phyloP scores from a whole-genome alignment of 2,113 vertebrate species.

The Myrmophylax atrothorax region DNA sequence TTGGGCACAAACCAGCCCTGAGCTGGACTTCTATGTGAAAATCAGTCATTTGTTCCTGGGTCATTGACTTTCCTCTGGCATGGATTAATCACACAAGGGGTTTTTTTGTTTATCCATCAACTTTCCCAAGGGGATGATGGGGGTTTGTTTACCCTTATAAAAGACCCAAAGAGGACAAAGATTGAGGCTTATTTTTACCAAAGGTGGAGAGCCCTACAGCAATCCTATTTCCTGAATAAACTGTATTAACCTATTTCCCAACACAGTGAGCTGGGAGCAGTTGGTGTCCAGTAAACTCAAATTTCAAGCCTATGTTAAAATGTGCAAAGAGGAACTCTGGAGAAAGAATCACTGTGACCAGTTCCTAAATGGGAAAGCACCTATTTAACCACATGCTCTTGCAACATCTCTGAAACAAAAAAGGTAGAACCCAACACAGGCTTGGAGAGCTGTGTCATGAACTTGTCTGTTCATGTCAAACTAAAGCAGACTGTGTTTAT shows the following conservation, averaged over 20 bases:
- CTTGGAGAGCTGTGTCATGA: background rate
- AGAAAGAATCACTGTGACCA: background rate
- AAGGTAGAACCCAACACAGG: background rate
- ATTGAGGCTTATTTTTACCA: background rate
- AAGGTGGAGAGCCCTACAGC: background rate
- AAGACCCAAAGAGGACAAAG: background rate
- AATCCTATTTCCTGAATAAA: background rate
- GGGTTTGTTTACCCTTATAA: background rate
- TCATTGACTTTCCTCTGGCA: background rate
- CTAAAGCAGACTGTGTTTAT: background rate
- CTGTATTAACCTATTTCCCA: background rate
- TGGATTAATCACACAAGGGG: background rate
- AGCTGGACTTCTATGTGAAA: background rate
- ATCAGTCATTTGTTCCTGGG: fast-evolving
- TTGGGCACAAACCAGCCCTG: background rate
- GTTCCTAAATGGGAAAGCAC: background rate
- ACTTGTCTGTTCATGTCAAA: background rate
- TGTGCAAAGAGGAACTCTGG: background rate
- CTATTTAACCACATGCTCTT: background rate
- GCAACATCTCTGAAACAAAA: background rate
- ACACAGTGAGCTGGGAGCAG: background rate
- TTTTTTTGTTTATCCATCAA: background rate
- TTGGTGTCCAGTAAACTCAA: background rate
- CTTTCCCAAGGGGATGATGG: background rate
- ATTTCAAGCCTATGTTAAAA: background rate